Base-by-base conservation (phyloP, 2,797 vertebrate species). In the Cyprinella venusta region DNA sequence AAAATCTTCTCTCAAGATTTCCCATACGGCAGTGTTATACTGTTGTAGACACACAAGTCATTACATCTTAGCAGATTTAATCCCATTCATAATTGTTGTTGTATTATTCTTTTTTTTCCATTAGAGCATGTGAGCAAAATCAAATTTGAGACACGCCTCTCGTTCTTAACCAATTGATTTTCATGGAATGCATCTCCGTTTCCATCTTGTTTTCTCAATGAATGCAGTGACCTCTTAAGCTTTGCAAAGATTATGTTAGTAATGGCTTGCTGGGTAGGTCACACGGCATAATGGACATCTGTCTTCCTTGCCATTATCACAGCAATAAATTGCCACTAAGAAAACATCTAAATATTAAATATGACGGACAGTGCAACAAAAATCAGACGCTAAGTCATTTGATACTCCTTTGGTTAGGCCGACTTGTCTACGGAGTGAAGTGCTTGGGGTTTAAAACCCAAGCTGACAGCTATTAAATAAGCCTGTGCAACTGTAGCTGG, bases 321-420 rank as follows among this genome's bases (percentile, higher is more conserved):
- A 79, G 68, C 79, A 87, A 90, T 92, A 92, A 91, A 90, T 84
- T 84, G 72, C 82, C 89, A 59, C 90, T 84, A 85, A 88, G 86
- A 90, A 92, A 92, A 92, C 91, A 91, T 88, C 83, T 82, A 87
- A 86, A 91, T 91, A 92, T 91, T 86, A 88, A 92, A 91, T 89
- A 89, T 90, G 91, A 92, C 89, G 87, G 86, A 90, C 76, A 72
- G 86, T 8, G 86, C 87, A 88, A 88, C 86, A n/a, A 88, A 75
- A 90, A 91, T 88, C 87, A 89, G 86, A 88, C 87, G 72, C 75
- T 70, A 78, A 83, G 91, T 88, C 86, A 93, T 84, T 86, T 63
- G 91, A 93, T 90, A 92, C 88, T 84, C 83, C 26, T 19, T 30
- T 64, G 80, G n/a, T n/a, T 72, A 82, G 76, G 86, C 86, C 13